A percentile compares a stretch with the other conserved stretches of the same genome.
phyloP scores from a whole-genome alignment of 2,113 vertebrate species.

The Corvus moneduloides region DNA sequence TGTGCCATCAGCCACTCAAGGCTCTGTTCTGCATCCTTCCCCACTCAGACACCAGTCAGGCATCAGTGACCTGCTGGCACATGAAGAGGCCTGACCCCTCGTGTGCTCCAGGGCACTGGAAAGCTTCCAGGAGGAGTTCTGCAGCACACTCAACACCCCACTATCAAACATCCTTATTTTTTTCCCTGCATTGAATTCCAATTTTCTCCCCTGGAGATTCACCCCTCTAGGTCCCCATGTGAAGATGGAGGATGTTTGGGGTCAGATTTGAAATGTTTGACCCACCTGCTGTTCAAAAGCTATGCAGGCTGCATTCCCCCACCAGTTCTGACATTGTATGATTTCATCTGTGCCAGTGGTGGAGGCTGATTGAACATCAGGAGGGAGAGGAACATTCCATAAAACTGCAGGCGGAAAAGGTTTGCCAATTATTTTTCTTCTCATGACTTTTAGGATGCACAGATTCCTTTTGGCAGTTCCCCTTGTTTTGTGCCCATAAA shows the following conservation, averaged over 20 bases:
- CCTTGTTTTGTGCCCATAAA: slow-evolving; percentile 78
- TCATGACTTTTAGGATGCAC: slow-evolving; percentile 63
- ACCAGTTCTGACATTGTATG: neutral
- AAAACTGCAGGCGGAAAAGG: slow-evolving; percentile 68
- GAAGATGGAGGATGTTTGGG: neutral
- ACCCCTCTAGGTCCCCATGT: neutral
- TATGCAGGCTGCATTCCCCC: neutral
- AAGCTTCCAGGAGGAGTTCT: neutral
- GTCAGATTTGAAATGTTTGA: slow-evolving; percentile 27
- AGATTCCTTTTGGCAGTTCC: slow-evolving; percentile 73
- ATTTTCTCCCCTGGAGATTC: neutral
- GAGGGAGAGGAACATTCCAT: slow-evolving; percentile 64
- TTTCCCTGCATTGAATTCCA: neutral
- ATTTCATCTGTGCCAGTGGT: slow-evolving; percentile 31
- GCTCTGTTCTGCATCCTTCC: neutral
- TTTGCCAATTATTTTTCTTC: slow-evolving; percentile 75
- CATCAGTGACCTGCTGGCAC: neutral
- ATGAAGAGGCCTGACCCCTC: rapidly evolving
- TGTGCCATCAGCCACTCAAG: neutral
- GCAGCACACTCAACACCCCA: neutral
- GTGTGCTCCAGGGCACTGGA: rapidly evolving
- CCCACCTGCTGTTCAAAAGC: slow-evolving; percentile 30
- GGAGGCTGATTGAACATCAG: slow-evolving; percentile 58
- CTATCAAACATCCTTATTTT: neutral
- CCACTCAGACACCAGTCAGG: rapidly evolving